Evolutionary conservation across 1,140 invertebrate genomes (phyloP).

Genomic region (Cyclina sinensis): DNA sequence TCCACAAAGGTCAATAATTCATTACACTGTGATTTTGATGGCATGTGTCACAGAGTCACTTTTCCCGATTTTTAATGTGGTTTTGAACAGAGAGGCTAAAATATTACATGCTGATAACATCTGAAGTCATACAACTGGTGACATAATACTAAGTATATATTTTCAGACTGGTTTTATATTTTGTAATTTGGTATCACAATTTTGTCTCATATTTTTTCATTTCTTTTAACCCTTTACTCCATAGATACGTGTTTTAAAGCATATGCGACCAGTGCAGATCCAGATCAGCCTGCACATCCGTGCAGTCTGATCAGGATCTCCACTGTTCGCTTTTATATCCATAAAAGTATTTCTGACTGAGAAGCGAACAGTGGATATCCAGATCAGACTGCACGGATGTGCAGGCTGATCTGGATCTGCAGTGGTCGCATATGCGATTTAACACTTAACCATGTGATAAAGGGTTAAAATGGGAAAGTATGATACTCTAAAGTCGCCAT

Average conservation of each 20-base stretch:
- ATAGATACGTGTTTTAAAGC: too few species aligned
- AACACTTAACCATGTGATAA: too few species aligned
- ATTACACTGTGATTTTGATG: not conserved
- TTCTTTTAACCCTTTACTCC: too few species aligned
- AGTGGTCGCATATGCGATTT: too few species aligned
- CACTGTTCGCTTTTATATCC: too few species aligned
- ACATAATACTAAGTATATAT: slow-evolving; percentile 22
- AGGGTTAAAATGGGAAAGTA: not conserved
- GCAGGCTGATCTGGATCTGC: too few species aligned
- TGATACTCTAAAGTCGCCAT: not conserved
- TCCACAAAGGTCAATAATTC: not conserved
- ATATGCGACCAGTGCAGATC: too few species aligned
- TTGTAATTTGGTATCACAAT: not conserved
- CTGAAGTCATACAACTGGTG: not conserved
- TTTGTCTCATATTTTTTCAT: slow-evolving; percentile 4
- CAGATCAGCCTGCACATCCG: too few species aligned
- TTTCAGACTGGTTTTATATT: slow-evolving; percentile 15
- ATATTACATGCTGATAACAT: slow-evolving; percentile 20
- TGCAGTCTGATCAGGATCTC: too few species aligned
- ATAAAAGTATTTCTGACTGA: too few species aligned
- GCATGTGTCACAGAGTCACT: slow-evolving; percentile 37
- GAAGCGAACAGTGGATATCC: too few species aligned
- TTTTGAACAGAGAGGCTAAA: not conserved
- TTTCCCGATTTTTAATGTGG: slow-evolving; percentile 22
- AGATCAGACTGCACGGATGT: too few species aligned